A percentile compares a stretch with the other conserved stretches of the same genome.
Conservation (phyloP, 2,888 invertebrate genomes). For the Siphlonurus alternatus region DNA sequence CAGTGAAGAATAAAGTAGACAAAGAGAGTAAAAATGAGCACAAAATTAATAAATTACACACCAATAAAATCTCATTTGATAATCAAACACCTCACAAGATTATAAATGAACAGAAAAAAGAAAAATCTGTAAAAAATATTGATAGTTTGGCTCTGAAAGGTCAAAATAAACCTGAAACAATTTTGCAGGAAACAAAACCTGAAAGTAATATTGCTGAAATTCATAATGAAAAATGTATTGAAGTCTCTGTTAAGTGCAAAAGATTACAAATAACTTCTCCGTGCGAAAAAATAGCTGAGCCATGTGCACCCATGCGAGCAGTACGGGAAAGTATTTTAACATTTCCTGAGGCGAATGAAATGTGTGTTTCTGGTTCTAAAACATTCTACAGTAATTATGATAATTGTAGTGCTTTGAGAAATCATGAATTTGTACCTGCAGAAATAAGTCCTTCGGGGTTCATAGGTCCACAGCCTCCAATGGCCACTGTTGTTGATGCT, state of each 20-base stretch:
- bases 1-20: too few relatives aligned
- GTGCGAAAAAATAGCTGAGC: too few relatives aligned
- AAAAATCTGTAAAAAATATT: not conserved
- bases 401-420: not conserved
- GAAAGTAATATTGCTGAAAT: not conserved
- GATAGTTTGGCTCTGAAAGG: not conserved
- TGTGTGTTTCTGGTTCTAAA: not conserved
- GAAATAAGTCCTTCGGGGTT: not conserved
- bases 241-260: not conserved
- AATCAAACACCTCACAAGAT: too few relatives aligned
- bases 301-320: not conserved
- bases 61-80: not conserved
- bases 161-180: not conserved
- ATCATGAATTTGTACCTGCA: not conserved
- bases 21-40: too few relatives aligned
- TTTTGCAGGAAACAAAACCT: not conserved
- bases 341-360: not conserved
- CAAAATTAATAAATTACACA: too few relatives aligned
- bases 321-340: not conserved
- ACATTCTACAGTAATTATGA: not conserved
- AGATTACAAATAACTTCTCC: not conserved
- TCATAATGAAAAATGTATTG: not conserved
- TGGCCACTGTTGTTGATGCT: not conserved
- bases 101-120: too few relatives aligned
- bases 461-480: conserved; percentile 1